phyloP scores from a whole-genome alignment of 2,797 vertebrate species.

The Sebastes matsubarae region DNA sequence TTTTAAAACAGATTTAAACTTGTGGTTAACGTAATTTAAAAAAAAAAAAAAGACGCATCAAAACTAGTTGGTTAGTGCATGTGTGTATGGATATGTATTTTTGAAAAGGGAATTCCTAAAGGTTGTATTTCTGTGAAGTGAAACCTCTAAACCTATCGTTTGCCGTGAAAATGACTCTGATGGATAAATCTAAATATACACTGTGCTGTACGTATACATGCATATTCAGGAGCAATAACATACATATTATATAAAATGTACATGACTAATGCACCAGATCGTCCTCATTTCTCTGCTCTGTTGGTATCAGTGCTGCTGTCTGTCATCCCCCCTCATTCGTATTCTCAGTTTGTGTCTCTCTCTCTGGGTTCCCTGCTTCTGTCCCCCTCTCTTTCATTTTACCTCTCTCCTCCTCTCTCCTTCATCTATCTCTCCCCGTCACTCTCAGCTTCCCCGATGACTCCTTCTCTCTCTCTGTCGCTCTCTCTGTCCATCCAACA shows the following conservation, averaged over 20 bases:
- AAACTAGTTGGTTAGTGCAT: too few relatives aligned
- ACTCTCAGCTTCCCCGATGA: slow-evolving; percentile 28
- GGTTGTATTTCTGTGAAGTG: too few relatives aligned
- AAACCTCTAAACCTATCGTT: too few relatives aligned
- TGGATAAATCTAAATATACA: neutral
- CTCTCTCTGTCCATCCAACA: slow-evolving; percentile 44
- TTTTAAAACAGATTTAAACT: too few relatives aligned
- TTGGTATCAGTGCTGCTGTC: neutral
- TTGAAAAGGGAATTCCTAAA: too few relatives aligned
- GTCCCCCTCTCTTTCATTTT: neutral
- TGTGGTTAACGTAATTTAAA: too few relatives aligned
- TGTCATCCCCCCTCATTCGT: slow-evolving; percentile 6
- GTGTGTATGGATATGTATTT: too few relatives aligned
- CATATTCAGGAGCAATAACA: neutral
- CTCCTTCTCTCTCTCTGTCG: slow-evolving; percentile 15
- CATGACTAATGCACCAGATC: neutral
- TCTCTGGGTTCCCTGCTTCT: neutral
- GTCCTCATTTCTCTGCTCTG: neutral
- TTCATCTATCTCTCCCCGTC: slow-evolving; percentile 16
- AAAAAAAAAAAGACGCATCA: too few relatives aligned
- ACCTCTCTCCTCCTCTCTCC: neutral
- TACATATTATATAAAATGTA: neutral
- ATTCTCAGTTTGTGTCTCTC: neutral
- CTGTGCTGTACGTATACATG: neutral
- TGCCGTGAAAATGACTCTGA: neutral